Conservation (phyloP, 2,888 invertebrate genomes). For the Dolichomitus sp. region DNA sequence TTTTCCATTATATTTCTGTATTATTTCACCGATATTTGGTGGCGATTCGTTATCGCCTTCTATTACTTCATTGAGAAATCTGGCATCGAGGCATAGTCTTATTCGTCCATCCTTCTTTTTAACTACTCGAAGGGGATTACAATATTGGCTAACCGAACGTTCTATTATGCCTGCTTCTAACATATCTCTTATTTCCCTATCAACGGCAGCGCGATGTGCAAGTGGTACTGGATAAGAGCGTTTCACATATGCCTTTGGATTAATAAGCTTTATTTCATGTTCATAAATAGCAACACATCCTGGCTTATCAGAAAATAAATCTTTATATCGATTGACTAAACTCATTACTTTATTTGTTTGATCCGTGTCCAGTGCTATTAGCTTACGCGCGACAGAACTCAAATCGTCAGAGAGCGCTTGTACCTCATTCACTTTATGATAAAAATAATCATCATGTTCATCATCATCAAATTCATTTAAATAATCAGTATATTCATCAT, state of each 20-base stretch:
- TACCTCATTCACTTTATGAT: neutral
- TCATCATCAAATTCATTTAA: neutral
- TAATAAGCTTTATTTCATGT: conserved; percentile 71
- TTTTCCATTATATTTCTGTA: conserved; percentile 24
- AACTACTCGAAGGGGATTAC: conserved; percentile 75
- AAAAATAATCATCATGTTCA: neutral
- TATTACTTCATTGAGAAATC: conserved; percentile 74
- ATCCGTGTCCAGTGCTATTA: conserved; percentile 1
- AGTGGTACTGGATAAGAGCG: conserved; percentile 77
- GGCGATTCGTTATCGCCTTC: no score
- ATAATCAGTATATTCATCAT: no score
- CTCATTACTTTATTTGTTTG: neutral
- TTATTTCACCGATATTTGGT: conserved; percentile 6
- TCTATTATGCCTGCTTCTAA: conserved; percentile 73
- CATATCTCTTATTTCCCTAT: conserved; percentile 73
- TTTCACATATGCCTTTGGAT: conserved; percentile 66
- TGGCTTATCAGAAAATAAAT: conserved; percentile 69
- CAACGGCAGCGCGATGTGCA: conserved; percentile 70
- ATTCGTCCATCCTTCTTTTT: conserved; percentile 75
- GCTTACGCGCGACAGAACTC: conserved; percentile 20
- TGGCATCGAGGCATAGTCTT: conserved; percentile 76
- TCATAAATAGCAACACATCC: conserved; percentile 67
- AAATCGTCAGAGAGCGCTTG: conserved; percentile 7
- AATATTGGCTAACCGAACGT: conserved; percentile 71
- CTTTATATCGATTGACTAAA: conserved; percentile 14